Evolutionary conservation across 2,888 invertebrate genomes (phyloP), one percentile per base, ranked within the genome.

Genomic region (Orgyia antiqua): DNA sequence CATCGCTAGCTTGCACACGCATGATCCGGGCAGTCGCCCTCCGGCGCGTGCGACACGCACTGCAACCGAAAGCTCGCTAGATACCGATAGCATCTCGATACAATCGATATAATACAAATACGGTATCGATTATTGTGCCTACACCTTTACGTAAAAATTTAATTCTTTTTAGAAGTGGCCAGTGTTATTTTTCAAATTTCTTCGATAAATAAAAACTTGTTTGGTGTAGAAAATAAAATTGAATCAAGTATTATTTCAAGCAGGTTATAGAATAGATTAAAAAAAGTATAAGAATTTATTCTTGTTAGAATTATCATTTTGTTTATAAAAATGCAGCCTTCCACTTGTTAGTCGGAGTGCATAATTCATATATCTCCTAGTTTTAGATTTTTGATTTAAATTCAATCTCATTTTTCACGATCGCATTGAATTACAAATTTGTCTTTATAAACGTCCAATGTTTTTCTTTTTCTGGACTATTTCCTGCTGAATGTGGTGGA

Each of bases 381-480:
- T 57, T 56, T 60, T 51, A 48, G 64, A 72, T 71, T 71, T 25
- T 75, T 55, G 46, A 56, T 15, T 69, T 56, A 59, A 65, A 80
- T 73, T 62, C 61, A 54, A 61, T 51, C 47, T 68, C 57, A 84
- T 83, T 80, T 83, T 80, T 84, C 78, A 80, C 63, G 56, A 67
- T 55, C 76, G 48, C 60, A 80, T 84, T 86, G 84, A 86, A 82
- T 75, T 82, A 71, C 82, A 86, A 83, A 86, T 83, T 73, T 62
- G 68, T 62, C 74, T 70, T 75, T 83, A 84, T 79, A 86, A 77
- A 60, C 68, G 68, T 63, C 54, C 65, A 36, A 61, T 68, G 65
- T 67, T 70, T 68, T 68, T 67, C 61, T 68, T 65, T 61, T 52
- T 58, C 59, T 71, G 61, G 60, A 68, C 74, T 77, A 74, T 82